Evolutionary conservation across 2,113 vertebrate genomes (phyloP).

Genomic region (Sebastes fasciatus): DNA sequence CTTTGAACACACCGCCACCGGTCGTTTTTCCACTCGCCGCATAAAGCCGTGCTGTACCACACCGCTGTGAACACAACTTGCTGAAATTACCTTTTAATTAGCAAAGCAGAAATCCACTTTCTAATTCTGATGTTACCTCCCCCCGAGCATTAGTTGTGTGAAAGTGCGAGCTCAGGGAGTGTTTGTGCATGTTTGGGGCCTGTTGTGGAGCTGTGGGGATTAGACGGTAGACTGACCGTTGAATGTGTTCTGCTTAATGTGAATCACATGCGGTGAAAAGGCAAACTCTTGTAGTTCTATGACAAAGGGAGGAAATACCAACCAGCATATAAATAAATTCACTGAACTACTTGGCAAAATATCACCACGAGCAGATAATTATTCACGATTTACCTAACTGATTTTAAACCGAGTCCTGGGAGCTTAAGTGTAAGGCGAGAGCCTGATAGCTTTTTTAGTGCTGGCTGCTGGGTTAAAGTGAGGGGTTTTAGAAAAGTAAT

Average conservation of each 20-base stretch:
- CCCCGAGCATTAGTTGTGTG: slow-evolving; percentile 16
- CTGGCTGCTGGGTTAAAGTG: slow-evolving; percentile 27
- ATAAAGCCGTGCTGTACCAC: neutral
- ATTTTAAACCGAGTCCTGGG: slow-evolving; percentile 18
- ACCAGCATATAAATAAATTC: neutral
- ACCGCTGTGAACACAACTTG: neutral
- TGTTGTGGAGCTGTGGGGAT: slow-evolving; percentile 35
- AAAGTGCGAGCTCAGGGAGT: neutral
- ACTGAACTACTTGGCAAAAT: slow-evolving; percentile 7
- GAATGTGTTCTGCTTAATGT: slow-evolving; percentile 48
- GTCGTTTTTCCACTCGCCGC: neutral
- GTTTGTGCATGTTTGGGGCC: slow-evolving; percentile 18
- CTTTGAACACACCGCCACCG: neutral
- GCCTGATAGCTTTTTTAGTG: neutral
- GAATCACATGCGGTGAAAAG: slow-evolving; percentile 30
- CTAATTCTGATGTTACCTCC: slow-evolving; percentile 18
- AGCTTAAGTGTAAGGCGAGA: slow-evolving; percentile 28
- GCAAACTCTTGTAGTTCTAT: neutral
- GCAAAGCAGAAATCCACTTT: slow-evolving; percentile 12
- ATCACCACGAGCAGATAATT: slow-evolving; percentile 41
- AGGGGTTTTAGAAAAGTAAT: slow-evolving; percentile 47
- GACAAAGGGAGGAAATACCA: neutral
- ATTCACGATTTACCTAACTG: neutral
- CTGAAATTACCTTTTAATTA: slow-evolving; percentile 49
- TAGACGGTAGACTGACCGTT: slow-evolving; percentile 47